Base-by-base conservation (phyloP, 1,140 invertebrate species). In the Bombus soroeensis region DNA sequence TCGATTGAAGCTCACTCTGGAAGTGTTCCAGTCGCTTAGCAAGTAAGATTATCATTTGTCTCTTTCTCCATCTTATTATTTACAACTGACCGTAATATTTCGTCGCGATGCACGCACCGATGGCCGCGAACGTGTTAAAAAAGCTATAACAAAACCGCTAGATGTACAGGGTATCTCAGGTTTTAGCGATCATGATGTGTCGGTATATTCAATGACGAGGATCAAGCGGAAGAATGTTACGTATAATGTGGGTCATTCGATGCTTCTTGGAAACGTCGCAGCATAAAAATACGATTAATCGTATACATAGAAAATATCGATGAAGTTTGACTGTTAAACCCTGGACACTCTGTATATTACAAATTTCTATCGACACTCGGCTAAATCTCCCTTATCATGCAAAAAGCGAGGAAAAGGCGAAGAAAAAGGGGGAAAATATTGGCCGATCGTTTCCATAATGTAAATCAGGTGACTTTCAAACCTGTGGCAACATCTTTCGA, bases 1-100 rank as follows among this genome's bases (percentile, higher is more conserved):
- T 91, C 94, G 97, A 64, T 96, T 97, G n/a, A 97, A 97, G 94
- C 92, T 97, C 57, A 96, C 96, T 25, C 94, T 97, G 37, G 97
- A 97, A 94, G 96, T 96, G 74, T 97, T 97, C 87, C 96, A 96
- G 92, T 96, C 96, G 13, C 95, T 96, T 71, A 96, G 96, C 95
- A 96, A 96, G 96, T 97, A 95, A 95, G 71, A 57, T 32, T 12
- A 22, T 22, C 18, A 28, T 82, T 5, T 1, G n/a, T 10, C 34
- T 53, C 47, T 13, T n/a, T 62, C 25, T 37, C 25, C 18, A 15
- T 9, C 6, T 59, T 2, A 3, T 10, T 34, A 39, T 70, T 39
- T 12, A 1, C 34, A 39, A 39, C 9, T 39, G 22, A 12, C 4
- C 25, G n/a, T 37, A 34, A 73, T 32, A 34, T 66, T 34, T 32